Evolutionary conservation across 1,140 invertebrate genomes (phyloP), one percentile per base, ranked within the genome.

Genomic region (Meloidogyne hapla): DNA sequence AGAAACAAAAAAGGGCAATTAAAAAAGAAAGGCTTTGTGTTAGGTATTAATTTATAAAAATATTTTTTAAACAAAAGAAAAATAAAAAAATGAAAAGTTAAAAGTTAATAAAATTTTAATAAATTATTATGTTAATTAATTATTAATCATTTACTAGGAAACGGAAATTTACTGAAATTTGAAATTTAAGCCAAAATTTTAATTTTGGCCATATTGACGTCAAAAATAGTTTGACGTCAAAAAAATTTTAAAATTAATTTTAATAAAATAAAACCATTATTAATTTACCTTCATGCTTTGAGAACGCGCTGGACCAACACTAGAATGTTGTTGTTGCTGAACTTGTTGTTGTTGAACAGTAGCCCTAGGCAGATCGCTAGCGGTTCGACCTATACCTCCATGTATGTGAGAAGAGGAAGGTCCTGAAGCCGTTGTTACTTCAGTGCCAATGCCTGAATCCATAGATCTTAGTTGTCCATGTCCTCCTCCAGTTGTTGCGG

Each of bases 361-460:
- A n/a, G 56, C 64, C 23, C 56, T 23, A 28, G 68, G 42, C 40
- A 42, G 26, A 77, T 23, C 25, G 2, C 21, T 45, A 45, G 25
- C 71, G n/a, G 48, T 74, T 74, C 71, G 23, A 1, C 28, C 40
- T 56, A 65, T 74, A 4, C 25, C 40, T 26, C 42, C 71, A 56
- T 56, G 48, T 9, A 56, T 56, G n/a, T 33, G 71, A 40, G 21
- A 21, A 2, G 48, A n/a, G 18, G 25, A 45, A 3, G 38, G 69
- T 25, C 25, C 56, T 42, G 26, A 48, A 5, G 75, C n/a, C 6
- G 18, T 18, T 6, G 48, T 48, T 25, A 48, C 45, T 18, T 78
- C 68, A 2, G 70, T 77, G 1, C 76, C 65, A 61, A 77, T 67
- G 25, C 76, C 76, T 18, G 76, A 77, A 33, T 77, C 76, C 40